Conservation (phyloP, 1,140 invertebrate genomes). For the Drosophila nannoptera region DNA sequence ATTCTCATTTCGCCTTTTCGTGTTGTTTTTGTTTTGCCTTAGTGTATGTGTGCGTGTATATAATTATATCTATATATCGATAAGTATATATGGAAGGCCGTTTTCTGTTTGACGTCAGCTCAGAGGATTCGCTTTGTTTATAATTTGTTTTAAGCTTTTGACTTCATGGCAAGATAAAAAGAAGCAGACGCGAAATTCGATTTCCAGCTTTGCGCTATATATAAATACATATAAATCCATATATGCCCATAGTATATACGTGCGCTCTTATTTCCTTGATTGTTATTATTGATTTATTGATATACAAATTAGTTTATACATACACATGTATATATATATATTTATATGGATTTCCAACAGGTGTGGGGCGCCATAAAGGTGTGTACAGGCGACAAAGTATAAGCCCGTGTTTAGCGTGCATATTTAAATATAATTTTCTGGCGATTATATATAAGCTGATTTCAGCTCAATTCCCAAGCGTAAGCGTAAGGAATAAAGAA, state of each 20-base stretch:
- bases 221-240: slow-evolving; percentile 13
- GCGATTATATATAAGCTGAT: not conserved
- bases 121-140: slow-evolving; percentile 34
- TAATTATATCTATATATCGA: slow-evolving; percentile 40
- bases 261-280: slow-evolving; percentile 38
- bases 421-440: too few relatives aligned
- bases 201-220: slow-evolving; percentile 32
- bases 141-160: slow-evolving; percentile 25
- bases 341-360: slow-evolving; percentile 40
- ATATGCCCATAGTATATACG: slow-evolving; percentile 19
- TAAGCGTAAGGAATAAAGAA: slow-evolving; percentile 1
- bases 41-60: not conserved
- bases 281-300: slow-evolving; percentile 37
- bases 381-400: not conserved
- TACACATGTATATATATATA: slow-evolving; percentile 3
- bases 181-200: slow-evolving; percentile 20
- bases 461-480: not conserved
- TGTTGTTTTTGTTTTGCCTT: slow-evolving; percentile 51
- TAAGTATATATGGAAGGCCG: slow-evolving; percentile 36
- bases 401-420: too few relatives aligned
- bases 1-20: slow-evolving; percentile 41
- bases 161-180: slow-evolving; percentile 31
- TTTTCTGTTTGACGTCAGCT: slow-evolving; percentile 63
- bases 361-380: not conserved
- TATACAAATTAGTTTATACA: slow-evolving; percentile 18